phyloP scores from a whole-genome alignment of 1,140 invertebrate species.

The Plectrocnemia conspersa region DNA sequence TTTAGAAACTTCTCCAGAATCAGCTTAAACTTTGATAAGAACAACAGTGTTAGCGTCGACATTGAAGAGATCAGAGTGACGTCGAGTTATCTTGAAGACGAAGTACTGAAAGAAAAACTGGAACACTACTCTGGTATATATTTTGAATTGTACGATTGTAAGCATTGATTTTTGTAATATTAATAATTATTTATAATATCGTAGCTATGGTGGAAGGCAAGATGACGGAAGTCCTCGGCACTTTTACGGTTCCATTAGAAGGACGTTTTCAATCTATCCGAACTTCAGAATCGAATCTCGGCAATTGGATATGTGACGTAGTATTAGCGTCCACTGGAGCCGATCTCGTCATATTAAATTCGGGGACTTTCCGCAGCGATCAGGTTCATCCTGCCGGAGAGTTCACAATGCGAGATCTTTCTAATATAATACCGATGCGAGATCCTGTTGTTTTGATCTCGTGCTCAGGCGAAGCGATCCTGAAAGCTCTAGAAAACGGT shows the following conservation, averaged over 20 bases:
- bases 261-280: slow-evolving; percentile 75
- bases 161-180: neutral
- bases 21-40: slow-evolving; percentile 58
- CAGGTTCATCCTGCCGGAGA: slow-evolving; percentile 70
- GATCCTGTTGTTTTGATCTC: slow-evolving; percentile 74
- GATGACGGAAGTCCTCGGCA: slow-evolving; percentile 76
- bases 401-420: slow-evolving; percentile 78
- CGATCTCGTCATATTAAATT: slow-evolving; percentile 81
- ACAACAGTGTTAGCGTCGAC: slow-evolving; percentile 54
- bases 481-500: slow-evolving; percentile 75
- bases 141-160: neutral
- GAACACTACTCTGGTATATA: slow-evolving; percentile 64
- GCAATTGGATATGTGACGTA: slow-evolving; percentile 87
- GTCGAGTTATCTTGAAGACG: slow-evolving; percentile 68
- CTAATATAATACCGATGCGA: slow-evolving; percentile 77
- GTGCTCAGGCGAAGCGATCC: slow-evolving; percentile 59
- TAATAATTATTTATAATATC: slow-evolving; percentile 29
- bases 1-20: slow-evolving; percentile 84
- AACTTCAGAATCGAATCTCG: slow-evolving; percentile 81
- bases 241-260: slow-evolving; percentile 77
- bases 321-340: slow-evolving; percentile 76
- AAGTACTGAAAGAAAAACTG: slow-evolving; percentile 63
- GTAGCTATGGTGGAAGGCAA: slow-evolving; percentile 72
- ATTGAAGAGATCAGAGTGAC: slow-evolving; percentile 71
- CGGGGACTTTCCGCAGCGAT: slow-evolving; percentile 80